Conservation (phyloP, 2,888 invertebrate species). For the Apodemia mormo region DNA sequence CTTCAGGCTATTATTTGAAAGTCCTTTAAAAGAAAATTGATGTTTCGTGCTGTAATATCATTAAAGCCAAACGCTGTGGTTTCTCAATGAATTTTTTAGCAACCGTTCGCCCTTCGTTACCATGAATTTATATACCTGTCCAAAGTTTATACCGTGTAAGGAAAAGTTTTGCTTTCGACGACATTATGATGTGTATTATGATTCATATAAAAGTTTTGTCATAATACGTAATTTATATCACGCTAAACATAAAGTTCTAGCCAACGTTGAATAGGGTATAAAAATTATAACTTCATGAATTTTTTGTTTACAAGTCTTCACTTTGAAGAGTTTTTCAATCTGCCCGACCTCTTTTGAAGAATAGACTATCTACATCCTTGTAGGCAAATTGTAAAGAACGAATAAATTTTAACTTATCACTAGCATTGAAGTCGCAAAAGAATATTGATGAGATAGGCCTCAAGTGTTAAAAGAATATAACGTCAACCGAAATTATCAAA, state of each 20-base stretch:
- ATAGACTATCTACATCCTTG: too few relatives aligned
- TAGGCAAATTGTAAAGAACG: too few relatives aligned
- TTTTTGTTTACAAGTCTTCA: too few relatives aligned
- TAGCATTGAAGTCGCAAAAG: too few relatives aligned
- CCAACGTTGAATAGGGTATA: neutral
- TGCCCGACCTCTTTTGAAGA: too few relatives aligned
- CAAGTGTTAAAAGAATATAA: too few relatives aligned
- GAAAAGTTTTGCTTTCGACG: neutral
- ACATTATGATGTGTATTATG: neutral
- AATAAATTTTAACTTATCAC: too few relatives aligned
- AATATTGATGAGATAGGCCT: too few relatives aligned
- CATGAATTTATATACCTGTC: constrained; percentile 14
- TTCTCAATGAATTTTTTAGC: constrained; percentile 21
- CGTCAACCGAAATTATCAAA: too few relatives aligned
- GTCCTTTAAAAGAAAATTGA: constrained; percentile 18
- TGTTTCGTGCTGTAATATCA: constrained; percentile 20
- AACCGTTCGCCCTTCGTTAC: constrained; percentile 15
- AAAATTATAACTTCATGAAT: too few relatives aligned
- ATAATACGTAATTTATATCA: neutral
- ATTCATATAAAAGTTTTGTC: neutral
- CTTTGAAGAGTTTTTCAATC: too few relatives aligned
- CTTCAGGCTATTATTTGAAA: neutral
- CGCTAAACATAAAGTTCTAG: neutral
- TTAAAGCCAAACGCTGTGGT: constrained; percentile 17
- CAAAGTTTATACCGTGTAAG: neutral